phyloP scores from a whole-genome alignment of 2,797 vertebrate genomes.

The Mormyrus proboscirostris region DNA sequence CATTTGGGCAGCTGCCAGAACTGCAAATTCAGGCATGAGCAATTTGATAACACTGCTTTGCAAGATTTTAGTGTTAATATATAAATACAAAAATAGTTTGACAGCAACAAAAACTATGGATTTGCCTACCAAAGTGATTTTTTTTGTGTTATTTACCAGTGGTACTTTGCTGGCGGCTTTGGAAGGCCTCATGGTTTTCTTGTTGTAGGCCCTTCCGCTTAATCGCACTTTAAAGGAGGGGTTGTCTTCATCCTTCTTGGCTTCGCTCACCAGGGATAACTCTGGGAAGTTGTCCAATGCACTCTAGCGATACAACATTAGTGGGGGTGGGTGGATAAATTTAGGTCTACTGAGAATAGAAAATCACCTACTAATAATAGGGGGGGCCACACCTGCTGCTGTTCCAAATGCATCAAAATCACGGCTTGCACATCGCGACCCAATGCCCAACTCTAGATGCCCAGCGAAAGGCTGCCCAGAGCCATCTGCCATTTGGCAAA shows the following conservation, averaged over 20 bases:
- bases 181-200: slow-evolving; percentile 87
- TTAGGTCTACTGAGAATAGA: neutral
- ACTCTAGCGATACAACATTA: slow-evolving; percentile 55
- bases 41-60: neutral
- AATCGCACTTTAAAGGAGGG: slow-evolving; percentile 86
- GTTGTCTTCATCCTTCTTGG: slow-evolving; percentile 75
- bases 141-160: slow-evolving; percentile 65
- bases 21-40: neutral
- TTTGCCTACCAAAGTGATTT: neutral
- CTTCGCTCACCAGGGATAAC: slow-evolving; percentile 79
- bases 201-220: slow-evolving; percentile 91
- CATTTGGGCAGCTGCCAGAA: neutral
- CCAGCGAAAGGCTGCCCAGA: neutral
- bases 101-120: neutral
- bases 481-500: neutral
- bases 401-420: neutral
- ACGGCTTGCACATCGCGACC: neutral
- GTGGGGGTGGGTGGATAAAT: neutral
- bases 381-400: neutral
- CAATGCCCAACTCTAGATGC: neutral
- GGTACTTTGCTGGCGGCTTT: slow-evolving; percentile 79
- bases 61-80: neutral
- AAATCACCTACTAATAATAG: neutral
- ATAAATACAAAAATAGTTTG: neutral
- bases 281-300: slow-evolving; percentile 95